Evolutionary conservation across 2,113 vertebrate species (phyloP).

Genomic region (Martes martes): DNA sequence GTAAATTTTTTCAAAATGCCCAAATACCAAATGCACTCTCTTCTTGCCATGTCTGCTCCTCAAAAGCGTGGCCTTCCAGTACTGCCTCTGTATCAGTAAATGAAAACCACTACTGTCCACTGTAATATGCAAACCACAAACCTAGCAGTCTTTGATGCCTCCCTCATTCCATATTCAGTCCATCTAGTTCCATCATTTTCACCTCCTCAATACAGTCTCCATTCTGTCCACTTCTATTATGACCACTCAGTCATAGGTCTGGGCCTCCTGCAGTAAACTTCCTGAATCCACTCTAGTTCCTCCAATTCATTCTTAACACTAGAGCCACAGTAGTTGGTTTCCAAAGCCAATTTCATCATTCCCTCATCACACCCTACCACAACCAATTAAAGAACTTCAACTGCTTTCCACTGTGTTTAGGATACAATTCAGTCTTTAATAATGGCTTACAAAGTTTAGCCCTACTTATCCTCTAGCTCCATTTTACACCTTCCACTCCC

Average conservation of each 20-base stretch:
- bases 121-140: background rate
- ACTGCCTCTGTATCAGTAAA: background rate
- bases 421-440: background rate
- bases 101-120: background rate
- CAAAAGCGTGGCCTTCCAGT: background rate
- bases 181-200: slow-evolving; percentile 1
- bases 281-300: background rate
- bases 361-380: background rate
- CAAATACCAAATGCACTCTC: background rate
- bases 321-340: background rate
- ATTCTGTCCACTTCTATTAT: background rate
- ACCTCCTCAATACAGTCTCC: background rate
- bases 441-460: background rate
- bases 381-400: background rate
- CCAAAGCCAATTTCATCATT: background rate
- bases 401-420: background rate
- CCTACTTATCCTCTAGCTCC: background rate
- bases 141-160: background rate
- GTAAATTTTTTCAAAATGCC: slow-evolving; percentile 4
- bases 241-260: background rate
- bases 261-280: background rate
- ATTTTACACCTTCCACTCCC: background rate
- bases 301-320: slow-evolving; percentile 10
- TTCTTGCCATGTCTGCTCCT: background rate
- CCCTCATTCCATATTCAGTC: background rate